Evolutionary conservation across 2,888 invertebrate genomes (phyloP).

Genomic region (Osmoderma eremita): DNA sequence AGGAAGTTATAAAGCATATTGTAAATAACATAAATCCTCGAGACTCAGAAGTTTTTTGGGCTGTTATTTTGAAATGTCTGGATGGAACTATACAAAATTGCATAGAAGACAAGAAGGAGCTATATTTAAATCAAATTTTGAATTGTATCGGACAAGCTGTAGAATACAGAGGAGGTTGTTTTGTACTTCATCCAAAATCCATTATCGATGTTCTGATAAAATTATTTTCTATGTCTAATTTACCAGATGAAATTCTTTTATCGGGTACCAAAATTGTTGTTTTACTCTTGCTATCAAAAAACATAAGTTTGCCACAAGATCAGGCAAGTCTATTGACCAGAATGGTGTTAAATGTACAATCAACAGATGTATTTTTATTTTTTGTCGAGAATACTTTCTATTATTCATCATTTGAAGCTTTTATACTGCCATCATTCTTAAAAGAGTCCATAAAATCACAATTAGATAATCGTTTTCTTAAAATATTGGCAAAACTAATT

Average conservation of each 20-base stretch:
- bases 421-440: slow-evolving; percentile 75
- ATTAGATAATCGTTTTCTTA: slow-evolving; percentile 68
- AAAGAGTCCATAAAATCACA: slow-evolving; percentile 68
- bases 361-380: slow-evolving; percentile 69
- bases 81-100: slow-evolving; percentile 53
- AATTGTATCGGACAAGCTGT: slow-evolving; percentile 71
- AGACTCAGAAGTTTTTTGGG: slow-evolving; percentile 76
- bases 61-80: slow-evolving; percentile 62
- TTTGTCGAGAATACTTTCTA: slow-evolving; percentile 74
- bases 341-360: slow-evolving; percentile 69
- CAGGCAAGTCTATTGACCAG: slow-evolving; percentile 76
- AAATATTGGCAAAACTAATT: slow-evolving; percentile 74
- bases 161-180: slow-evolving; percentile 72
- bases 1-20: slow-evolving; percentile 73
- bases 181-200: slow-evolving; percentile 69
- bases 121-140: slow-evolving; percentile 64
- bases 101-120: slow-evolving; percentile 41
- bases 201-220: slow-evolving; percentile 70
- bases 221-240: slow-evolving; percentile 63
- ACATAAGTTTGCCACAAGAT: slow-evolving; percentile 76
- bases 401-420: slow-evolving; percentile 77
- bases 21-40: slow-evolving; percentile 71
- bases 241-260: slow-evolving; percentile 65
- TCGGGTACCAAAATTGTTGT: slow-evolving; percentile 69
- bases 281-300: slow-evolving; percentile 69